phyloP scores from a whole-genome alignment of 2,797 vertebrate genomes.

The Helarctos malayanus region DNA sequence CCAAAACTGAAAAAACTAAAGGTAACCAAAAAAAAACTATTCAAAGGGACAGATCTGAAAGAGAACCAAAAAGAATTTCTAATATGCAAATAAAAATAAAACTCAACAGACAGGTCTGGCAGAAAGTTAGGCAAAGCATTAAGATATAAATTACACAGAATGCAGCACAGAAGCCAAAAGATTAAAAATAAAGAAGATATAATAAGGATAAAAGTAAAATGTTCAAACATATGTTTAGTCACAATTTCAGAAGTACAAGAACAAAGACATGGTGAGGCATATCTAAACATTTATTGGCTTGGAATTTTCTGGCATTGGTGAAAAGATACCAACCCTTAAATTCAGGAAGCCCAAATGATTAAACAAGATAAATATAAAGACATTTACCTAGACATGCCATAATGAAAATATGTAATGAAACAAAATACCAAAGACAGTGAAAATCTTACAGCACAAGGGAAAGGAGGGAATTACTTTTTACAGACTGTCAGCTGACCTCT shows the following conservation, averaged over 20 bases:
- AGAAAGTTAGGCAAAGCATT: neutral
- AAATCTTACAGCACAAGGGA: neutral
- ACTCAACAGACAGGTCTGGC: neutral
- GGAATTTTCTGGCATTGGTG: neutral
- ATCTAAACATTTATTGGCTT: neutral
- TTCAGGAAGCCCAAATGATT: neutral
- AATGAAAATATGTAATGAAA: neutral
- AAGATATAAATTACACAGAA: neutral
- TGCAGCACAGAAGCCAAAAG: neutral
- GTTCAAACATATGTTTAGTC: neutral
- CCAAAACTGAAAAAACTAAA: neutral
- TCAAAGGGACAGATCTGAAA: neutral
- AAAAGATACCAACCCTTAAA: neutral
- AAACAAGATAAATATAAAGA: constrained; percentile 22
- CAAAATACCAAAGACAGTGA: neutral
- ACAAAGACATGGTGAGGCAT: neutral
- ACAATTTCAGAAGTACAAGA: neutral
- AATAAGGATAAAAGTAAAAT: neutral
- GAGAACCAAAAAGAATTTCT: constrained; percentile 3
- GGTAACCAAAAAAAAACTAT: neutral
- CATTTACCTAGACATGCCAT: neutral
- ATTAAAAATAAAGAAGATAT: neutral
- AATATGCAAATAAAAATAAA: neutral
- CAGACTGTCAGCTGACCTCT: neutral
- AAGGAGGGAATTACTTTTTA: neutral